These are phyloP conservation scores for Galagoides demidoff DNA, from an alignment of 2,797 vertebrate species.

Conservation along the genomic window DNA sequence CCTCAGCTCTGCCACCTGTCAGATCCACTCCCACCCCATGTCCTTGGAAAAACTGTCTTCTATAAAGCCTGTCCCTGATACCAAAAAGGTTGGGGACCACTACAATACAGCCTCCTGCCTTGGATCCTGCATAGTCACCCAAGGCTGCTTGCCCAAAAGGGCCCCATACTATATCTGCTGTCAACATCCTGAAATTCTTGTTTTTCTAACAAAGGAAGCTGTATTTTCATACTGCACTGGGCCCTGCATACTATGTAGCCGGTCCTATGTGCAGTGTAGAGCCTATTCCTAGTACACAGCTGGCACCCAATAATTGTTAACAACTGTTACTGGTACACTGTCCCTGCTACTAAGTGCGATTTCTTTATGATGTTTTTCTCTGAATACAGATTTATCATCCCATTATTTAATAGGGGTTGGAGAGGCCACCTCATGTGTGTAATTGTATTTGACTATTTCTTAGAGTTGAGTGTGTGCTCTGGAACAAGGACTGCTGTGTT, in stretches of 20 bases:
- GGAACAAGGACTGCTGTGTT: not conserved
- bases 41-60: no score
- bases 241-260: not conserved
- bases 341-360: not conserved
- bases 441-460: conserved; percentile 54
- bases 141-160: not conserved
- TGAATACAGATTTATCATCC: conserved; percentile 42
- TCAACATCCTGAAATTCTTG: not conserved
- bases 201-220: not conserved
- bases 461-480: not conserved
- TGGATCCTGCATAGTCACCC: rapidly evolving
- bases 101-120: rapidly evolving
- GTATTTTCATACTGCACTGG: not conserved
- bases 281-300: not conserved
- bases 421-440: conserved; percentile 5
- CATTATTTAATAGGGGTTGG: not conserved
- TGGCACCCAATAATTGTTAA: not conserved
- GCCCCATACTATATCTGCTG: rapidly evolving
- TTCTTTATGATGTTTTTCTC: conserved; percentile 22
- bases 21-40: no score
- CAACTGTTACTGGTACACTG: not conserved
- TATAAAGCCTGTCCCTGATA: no score
- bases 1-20: no score
- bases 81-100: no score
- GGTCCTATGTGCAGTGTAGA: not conserved